Base-by-base conservation (phyloP, 2,797 vertebrate species). In the Falco concolor region DNA sequence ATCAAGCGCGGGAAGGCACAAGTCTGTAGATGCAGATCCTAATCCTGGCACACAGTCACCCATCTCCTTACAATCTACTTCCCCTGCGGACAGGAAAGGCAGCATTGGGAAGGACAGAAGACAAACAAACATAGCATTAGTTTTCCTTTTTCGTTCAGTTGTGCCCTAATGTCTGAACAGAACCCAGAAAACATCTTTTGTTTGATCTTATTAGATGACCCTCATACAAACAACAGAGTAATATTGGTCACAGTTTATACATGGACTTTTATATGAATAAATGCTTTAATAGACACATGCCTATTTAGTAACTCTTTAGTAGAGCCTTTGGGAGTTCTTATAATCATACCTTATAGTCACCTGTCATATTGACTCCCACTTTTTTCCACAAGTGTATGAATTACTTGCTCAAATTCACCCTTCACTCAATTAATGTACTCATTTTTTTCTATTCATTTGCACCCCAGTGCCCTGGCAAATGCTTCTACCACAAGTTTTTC, bases 1-100 rank as follows among this genome's bases (percentile, higher is more conserved):
- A 96, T 99, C 99, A 57, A 99, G 98, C 1, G 99, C 99, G 0
- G 99, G 99, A 88, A 99, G 98, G 97, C 99, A 99, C 97, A 99
- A 98, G 95, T 99, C 99, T 34, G 99, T 99, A 94, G 99, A 99
- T 56, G 98, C 98, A 96, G 97, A 97, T 69, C 97, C 98, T 5
- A 98, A 98, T 57, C 96, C 98, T 1, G 98, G 98, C 61, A 99
- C 97, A 89, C 98, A 99, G 97, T 99, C 99, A 5, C 98, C 98
- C 22, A 99, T 99, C 97, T 99, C 99, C 91, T 99, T 99, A 96
- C 98, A 99, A 85, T 99, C 99, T 63, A 98, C 98, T 97, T 99
- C 99, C 78, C 99, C 99, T 99, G 44, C 54, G 54, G 82, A 70
- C 6, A 42, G 87, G 23, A 82, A 89, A 27, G 63, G 59, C 61